phyloP scores from a whole-genome alignment of 2,797 vertebrate genomes.

The Catostomus latipinnis region DNA sequence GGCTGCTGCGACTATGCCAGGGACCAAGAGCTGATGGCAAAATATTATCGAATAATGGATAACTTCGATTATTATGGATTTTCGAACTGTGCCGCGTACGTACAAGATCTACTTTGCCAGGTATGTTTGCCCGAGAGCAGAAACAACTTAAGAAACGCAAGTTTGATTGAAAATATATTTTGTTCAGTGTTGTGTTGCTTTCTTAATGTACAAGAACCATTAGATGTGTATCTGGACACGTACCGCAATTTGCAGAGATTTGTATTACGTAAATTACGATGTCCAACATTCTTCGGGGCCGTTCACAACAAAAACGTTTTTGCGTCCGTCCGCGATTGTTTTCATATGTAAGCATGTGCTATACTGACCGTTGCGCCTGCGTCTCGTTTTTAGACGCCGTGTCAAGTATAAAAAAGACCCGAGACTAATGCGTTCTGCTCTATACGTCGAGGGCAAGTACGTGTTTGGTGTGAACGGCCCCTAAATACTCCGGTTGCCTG shows the following conservation, averaged over 20 bases:
- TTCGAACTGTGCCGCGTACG: slow-evolving; percentile 81
- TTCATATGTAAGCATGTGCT: no score
- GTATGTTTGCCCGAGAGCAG: slow-evolving; percentile 71
- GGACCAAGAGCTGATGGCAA: slow-evolving; percentile 82
- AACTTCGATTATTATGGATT: slow-evolving; percentile 76
- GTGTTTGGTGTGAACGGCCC: no score
- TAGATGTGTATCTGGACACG: neutral
- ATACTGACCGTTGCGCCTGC: no score
- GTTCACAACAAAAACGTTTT: no score
- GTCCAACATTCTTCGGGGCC: neutral
- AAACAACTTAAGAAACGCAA: neutral
- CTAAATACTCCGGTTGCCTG: neutral
- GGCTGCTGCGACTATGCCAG: slow-evolving; percentile 88
- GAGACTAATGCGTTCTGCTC: no score
- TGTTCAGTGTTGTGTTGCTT: neutral
- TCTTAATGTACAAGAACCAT: neutral
- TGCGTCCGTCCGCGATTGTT: no score
- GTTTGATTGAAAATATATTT: neutral
- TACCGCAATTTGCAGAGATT: neutral
- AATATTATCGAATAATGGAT: slow-evolving; percentile 82
- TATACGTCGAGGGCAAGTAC: no score
- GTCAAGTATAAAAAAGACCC: no score
- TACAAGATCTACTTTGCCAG: slow-evolving; percentile 92
- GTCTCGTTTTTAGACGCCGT: no score
- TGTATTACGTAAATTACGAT: neutral